Conservation (phyloP, 1,140 invertebrate genomes). For the Heliconius eleuchia region DNA sequence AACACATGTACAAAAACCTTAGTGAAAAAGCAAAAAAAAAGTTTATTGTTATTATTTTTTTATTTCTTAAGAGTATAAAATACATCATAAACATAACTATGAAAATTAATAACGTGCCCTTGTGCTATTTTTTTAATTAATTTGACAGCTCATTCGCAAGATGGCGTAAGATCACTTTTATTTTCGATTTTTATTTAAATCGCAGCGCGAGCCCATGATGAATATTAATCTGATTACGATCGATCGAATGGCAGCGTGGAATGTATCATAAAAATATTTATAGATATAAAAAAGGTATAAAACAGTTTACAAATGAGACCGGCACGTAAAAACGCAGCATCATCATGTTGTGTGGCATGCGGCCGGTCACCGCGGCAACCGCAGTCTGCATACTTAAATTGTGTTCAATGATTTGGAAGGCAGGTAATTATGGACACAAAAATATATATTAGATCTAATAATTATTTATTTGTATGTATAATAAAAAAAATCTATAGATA, state of each 20-base stretch:
- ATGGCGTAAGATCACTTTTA: slow-evolving; percentile 29
- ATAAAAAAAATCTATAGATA: not conserved
- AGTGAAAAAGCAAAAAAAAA: no score
- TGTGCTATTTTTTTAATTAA: slow-evolving; percentile 24
- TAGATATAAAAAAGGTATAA: slow-evolving; percentile 62
- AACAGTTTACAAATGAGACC: slow-evolving; percentile 60
- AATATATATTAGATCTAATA: slow-evolving; percentile 1
- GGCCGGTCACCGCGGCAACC: slow-evolving; percentile 43
- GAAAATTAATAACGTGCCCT: slow-evolving; percentile 5
- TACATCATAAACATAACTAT: not conserved
- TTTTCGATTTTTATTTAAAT: slow-evolving; percentile 25
- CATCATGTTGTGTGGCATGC: slow-evolving; percentile 59
- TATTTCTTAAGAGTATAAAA: no score
- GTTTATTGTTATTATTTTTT: no score
- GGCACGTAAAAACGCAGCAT: slow-evolving; percentile 53
- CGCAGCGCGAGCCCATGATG: slow-evolving; percentile 35
- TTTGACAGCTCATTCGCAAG: slow-evolving; percentile 24
- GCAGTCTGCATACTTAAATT: slow-evolving; percentile 46
- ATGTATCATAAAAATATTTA: slow-evolving; percentile 67
- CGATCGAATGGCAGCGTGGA: slow-evolving; percentile 52
- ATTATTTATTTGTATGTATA: not conserved
- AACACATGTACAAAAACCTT: no score
- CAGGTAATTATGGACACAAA: slow-evolving; percentile 22
- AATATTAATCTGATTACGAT: slow-evolving; percentile 60
- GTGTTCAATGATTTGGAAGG: slow-evolving; percentile 49